Conservation (phyloP, 2,113 vertebrate genomes). For the Prionailurus bengalensis region DNA sequence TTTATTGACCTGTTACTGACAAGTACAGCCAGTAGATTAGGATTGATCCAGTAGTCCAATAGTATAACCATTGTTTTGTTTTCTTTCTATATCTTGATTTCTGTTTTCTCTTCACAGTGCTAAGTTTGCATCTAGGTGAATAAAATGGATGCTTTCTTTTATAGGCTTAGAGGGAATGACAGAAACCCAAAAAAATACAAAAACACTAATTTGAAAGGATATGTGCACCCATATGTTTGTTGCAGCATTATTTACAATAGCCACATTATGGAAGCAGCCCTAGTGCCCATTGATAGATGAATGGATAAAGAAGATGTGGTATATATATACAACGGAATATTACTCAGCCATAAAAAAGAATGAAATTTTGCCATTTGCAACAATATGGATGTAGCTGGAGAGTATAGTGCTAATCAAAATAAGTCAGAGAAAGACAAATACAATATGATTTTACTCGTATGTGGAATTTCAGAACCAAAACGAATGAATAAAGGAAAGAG, state of each 20-base stretch:
- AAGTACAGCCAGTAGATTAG: background rate
- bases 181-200: background rate
- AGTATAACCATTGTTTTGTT: background rate
- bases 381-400: background rate
- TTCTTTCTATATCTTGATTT: background rate
- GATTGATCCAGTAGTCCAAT: background rate
- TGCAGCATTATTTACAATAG: background rate
- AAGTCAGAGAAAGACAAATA: background rate
- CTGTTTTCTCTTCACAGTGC: background rate
- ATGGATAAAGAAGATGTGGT: background rate
- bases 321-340: background rate
- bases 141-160: background rate
- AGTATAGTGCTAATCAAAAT: background rate
- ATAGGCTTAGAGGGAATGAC: background rate
- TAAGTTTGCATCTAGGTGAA: background rate
- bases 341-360: background rate
- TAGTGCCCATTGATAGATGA: background rate
- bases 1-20: background rate
- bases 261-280: background rate
- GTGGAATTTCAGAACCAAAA: background rate
- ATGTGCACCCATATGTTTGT: background rate
- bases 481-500: background rate
- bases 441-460: background rate
- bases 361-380: background rate
- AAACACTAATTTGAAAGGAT: background rate